These are phyloP conservation scores for Patiria pectinifera DNA, from an alignment of 53 echinoderm and acorn worm genomes.

Conservation along the genomic window DNA sequence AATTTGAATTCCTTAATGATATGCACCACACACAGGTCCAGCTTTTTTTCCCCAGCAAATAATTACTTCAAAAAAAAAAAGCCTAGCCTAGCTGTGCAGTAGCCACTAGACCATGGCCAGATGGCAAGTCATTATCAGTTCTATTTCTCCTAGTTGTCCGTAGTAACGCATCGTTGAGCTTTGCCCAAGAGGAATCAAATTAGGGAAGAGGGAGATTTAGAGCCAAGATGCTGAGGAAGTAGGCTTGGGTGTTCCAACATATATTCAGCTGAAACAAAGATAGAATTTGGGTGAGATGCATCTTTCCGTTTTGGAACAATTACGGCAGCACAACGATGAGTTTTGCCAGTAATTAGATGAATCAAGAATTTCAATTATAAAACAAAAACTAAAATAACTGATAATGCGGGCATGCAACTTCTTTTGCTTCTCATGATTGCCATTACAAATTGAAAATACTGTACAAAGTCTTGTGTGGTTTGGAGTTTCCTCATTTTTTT, in stretches of 20 bases:
- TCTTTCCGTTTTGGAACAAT: neutral
- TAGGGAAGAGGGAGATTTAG: neutral
- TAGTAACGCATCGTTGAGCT: conserved; percentile 41
- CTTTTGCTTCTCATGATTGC: too few species aligned
- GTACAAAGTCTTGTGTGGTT: too few species aligned
- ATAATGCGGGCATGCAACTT: too few species aligned
- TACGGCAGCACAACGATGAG: too few species aligned
- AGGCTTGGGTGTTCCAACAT: neutral
- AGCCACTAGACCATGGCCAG: conserved; percentile 13
- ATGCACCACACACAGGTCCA: neutral
- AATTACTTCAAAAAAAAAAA: neutral
- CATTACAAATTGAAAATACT: too few species aligned
- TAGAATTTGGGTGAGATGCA: neutral
- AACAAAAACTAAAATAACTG: too few species aligned
- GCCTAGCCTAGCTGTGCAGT: neutral
- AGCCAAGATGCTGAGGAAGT: neutral
- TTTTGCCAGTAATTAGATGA: too few species aligned
- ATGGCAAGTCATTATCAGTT: conserved; percentile 4
- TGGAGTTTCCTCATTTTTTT: too few species aligned
- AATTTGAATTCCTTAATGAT: conserved; percentile 7
- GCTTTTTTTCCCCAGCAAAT: neutral
- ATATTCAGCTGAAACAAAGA: neutral
- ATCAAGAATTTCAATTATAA: too few species aligned
- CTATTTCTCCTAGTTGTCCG: conserved; percentile 6
- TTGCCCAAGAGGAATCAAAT: conserved; percentile 39